Evolutionary conservation across 2,888 invertebrate species (phyloP), one percentile per base, ranked within the genome.

Genomic region (Epinotia brunnichana): DNA sequence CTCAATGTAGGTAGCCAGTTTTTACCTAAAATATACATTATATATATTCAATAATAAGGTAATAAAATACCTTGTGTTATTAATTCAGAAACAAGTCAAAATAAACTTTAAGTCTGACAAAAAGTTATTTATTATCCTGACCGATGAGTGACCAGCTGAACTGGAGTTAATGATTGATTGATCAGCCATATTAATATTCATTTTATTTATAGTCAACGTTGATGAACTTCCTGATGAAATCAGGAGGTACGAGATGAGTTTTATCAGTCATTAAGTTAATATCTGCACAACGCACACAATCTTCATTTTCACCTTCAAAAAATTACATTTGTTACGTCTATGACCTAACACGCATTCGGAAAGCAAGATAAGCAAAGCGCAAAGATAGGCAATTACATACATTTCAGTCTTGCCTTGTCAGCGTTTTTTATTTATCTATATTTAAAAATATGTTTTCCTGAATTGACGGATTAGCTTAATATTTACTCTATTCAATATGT

Each of bases 131-230:
- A 53, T 24, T 41, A 19, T 51, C 7, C n/a, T 54, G 60, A 54
- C 41, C 41, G 51, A 53, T 62, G 68, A 60, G 21, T 39, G 19
- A 19, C 21, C n/a, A 44, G 35, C 35, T 35, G 35, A 9, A 35
- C 9, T 9, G 29, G 3, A 48, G 44, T 48, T 13, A 48, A 48
- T 21, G 24, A 48, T n/a, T 60, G 69, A 61, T 61, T 24, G 44
- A 54, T 62, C 17, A 19, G 2, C 9, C 10, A 48, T 24, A 2
- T 39, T 62, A 62, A 48, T 48, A 60, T 60, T 29, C 17, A 39
- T 68, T 51, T 59, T 68, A 19, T 63, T n/a, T 53, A 53, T 63
- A 17, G 51, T 19, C 64, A 64, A 19, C 51, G 59, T 17, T 68
- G 17, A 17, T 57, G 15, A 48, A 17, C 19, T 48, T 68, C 39